These are phyloP conservation scores for Anabas testudineus DNA, from an alignment of 2,797 vertebrate genomes.

Conservation along the genomic window DNA sequence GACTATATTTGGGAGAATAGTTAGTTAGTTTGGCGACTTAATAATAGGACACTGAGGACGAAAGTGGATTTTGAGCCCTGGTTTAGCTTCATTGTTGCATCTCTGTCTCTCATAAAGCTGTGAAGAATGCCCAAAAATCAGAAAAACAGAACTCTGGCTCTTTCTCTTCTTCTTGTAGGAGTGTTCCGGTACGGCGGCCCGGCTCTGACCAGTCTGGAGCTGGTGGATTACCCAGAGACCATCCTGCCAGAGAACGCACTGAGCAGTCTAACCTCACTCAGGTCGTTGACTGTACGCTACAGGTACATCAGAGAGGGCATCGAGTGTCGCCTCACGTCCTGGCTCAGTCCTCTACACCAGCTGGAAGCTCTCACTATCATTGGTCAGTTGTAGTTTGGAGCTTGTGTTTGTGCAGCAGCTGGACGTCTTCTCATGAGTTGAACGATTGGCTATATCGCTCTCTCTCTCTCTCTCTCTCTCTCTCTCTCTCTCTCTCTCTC, in stretches of 20 bases:
- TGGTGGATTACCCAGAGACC: constrained; percentile 76
- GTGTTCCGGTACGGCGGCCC: constrained; percentile 47
- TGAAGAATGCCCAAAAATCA: not conserved
- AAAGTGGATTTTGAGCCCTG: no score
- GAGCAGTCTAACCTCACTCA: constrained; percentile 1
- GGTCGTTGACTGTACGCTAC: no score
- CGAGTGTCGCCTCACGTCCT: constrained; percentile 69
- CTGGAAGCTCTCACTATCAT: constrained; percentile 68
- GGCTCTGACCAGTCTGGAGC: constrained; percentile 60
- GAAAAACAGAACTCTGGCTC: not conserved
- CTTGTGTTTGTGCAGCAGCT: no score
- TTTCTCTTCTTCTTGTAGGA: constrained; percentile 1
- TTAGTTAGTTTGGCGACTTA: no score
- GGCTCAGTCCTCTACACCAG: constrained; percentile 63
- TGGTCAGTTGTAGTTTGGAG: constrained; percentile 36
- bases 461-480: no score
- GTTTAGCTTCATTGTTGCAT: no score
- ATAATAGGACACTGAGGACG: no score
- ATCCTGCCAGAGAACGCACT: constrained; percentile 64
- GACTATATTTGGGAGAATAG: no score
- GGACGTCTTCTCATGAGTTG: no score
- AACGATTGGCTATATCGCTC: no score
- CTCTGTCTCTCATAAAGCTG: not conserved
- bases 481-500: no score
- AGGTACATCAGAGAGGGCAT: constrained; percentile 71